These are phyloP conservation scores for Argopecten irradians DNA, from an alignment of 1,140 invertebrate genomes.

Conservation along the genomic window DNA sequence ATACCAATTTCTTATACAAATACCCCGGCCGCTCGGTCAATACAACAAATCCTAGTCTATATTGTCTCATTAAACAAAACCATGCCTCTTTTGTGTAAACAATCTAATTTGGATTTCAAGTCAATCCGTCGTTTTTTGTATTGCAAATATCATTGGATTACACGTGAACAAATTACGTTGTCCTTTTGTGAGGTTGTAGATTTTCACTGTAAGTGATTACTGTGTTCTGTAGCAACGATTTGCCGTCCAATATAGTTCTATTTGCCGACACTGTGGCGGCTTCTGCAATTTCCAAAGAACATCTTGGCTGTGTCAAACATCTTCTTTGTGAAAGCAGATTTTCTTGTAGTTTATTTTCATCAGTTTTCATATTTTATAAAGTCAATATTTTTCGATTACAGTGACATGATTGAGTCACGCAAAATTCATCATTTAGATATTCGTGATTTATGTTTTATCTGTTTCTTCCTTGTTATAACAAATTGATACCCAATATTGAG, in stretches of 20 bases:
- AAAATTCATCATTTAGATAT: too few relatives aligned
- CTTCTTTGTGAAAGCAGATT: not conserved
- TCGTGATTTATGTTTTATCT: too few relatives aligned
- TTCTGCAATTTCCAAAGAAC: not conserved
- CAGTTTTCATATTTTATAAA: too few relatives aligned
- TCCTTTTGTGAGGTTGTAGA: not conserved
- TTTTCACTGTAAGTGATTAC: not conserved
- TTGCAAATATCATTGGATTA: not conserved
- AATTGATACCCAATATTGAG: too few relatives aligned
- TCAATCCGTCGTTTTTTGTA: not conserved
- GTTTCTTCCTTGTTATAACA: too few relatives aligned
- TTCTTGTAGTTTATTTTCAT: too few relatives aligned
- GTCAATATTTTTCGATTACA: too few relatives aligned
- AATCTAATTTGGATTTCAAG: not conserved
- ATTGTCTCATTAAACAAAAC: not conserved
- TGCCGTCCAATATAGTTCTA: not conserved
- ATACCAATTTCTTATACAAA: not conserved
- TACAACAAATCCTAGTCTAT: not conserved
- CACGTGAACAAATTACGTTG: not conserved
- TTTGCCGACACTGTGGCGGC: not conserved
- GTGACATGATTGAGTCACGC: too few relatives aligned
- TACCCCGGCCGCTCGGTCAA: not conserved
- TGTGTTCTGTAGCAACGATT: not conserved
- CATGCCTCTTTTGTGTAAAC: not conserved
- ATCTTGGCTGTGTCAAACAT: not conserved